Conservation (phyloP, 2,888 invertebrate species). For the Morpho helenor region DNA sequence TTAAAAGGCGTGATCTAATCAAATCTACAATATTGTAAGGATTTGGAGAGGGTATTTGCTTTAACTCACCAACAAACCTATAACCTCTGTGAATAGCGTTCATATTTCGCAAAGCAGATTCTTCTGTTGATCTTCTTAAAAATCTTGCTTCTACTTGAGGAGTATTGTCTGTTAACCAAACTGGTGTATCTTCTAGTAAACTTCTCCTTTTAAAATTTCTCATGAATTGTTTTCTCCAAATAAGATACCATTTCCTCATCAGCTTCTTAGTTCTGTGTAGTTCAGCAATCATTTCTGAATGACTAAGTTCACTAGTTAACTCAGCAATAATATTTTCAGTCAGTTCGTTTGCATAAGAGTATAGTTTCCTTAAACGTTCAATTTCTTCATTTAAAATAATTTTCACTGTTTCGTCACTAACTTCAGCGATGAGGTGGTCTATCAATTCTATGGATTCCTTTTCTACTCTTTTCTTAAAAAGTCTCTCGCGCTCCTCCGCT, state of each 20-base stretch:
- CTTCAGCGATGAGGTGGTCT: slow-evolving; percentile 51
- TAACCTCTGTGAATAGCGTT: slow-evolving; percentile 62
- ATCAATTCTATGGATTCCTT: slow-evolving; percentile 52
- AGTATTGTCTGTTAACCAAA: slow-evolving; percentile 61
- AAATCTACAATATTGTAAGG: slow-evolving; percentile 65
- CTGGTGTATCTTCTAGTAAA: slow-evolving; percentile 63
- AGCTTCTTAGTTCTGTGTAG: slow-evolving; percentile 49
- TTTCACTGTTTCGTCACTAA: slow-evolving; percentile 45
- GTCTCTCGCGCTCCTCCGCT: slow-evolving; percentile 50
- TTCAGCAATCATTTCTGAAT: slow-evolving; percentile 59
- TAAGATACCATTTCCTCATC: slow-evolving; percentile 58
- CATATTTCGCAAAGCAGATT: slow-evolving; percentile 56
- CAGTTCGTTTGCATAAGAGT: slow-evolving; percentile 43
- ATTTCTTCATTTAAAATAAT: slow-evolving; percentile 50
- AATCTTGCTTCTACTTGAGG: slow-evolving; percentile 53
- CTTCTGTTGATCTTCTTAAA: slow-evolving; percentile 51
- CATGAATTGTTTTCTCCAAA: slow-evolving; percentile 55
- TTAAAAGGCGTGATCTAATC: slow-evolving; percentile 62
- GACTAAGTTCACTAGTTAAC: slow-evolving; percentile 51
- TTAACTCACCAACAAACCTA: slow-evolving; percentile 56
- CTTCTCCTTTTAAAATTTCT: slow-evolving; percentile 56
- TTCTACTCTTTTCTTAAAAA: slow-evolving; percentile 55
- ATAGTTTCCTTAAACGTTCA: slow-evolving; percentile 43
- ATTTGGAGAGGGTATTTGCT: slow-evolving; percentile 46
- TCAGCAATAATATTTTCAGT: slow-evolving; percentile 51